Conservation (phyloP, 2,113 vertebrate genomes). For the Otis tarda region DNA sequence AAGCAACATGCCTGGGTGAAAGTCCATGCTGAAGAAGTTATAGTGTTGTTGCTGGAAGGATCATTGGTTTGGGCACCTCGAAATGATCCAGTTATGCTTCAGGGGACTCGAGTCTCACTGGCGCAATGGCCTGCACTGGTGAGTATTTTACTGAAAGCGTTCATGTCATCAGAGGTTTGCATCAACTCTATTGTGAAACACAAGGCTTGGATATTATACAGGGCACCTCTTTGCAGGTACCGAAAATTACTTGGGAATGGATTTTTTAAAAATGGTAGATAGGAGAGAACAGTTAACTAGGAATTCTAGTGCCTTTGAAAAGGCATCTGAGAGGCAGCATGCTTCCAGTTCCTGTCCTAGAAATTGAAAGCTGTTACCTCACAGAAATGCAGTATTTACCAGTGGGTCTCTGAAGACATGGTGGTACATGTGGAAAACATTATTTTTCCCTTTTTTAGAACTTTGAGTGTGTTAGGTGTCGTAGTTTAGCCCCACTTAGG, state of each 20-base stretch:
- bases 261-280: neutral
- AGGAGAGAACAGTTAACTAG: neutral
- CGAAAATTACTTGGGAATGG: neutral
- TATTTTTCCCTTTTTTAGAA: neutral
- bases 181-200: neutral
- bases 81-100: constrained; percentile 75
- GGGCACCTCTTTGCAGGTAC: neutral
- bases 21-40: constrained; percentile 91
- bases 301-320: neutral
- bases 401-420: neutral
- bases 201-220: neutral
- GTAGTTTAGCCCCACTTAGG: too few relatives aligned
- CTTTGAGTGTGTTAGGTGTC: neutral
- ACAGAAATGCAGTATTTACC: neutral
- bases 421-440: neutral
- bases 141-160: constrained; percentile 61
- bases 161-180: neutral
- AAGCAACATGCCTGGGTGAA: constrained; percentile 92
- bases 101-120: constrained; percentile 71
- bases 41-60: constrained; percentile 90
- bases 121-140: constrained; percentile 93
- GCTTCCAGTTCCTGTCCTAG: neutral
- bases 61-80: constrained; percentile 89
- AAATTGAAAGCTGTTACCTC: neutral
- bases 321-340: neutral